A percentile compares a stretch with the other conserved stretches of the same genome.
Evolutionary conservation across 2,113 vertebrate species (phyloP).

Genomic region (Brachirus orientalis): DNA sequence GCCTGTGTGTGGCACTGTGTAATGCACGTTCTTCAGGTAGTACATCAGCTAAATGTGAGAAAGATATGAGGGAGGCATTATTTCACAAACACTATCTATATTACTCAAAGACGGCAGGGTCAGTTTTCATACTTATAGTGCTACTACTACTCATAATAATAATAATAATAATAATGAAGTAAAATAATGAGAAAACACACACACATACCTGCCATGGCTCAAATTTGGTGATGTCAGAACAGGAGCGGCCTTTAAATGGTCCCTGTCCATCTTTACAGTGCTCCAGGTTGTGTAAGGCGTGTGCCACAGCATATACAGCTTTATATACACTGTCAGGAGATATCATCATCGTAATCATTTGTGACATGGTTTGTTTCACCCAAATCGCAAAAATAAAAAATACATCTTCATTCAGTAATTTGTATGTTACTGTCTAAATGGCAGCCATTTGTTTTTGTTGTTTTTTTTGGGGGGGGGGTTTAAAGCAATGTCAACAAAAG

Average conservation of each 20-base stretch:
- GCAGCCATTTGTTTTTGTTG: no score
- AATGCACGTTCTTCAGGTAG: constrained; percentile 84
- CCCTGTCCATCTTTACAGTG: constrained; percentile 71
- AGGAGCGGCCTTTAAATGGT: constrained; percentile 73
- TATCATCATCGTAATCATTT: background rate
- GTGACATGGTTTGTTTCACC: no score
- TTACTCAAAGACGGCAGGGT: no score
- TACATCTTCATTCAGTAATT: background rate
- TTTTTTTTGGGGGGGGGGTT: no score
- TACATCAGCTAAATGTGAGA: constrained; percentile 81
- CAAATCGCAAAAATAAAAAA: no score
- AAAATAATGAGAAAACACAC: background rate
- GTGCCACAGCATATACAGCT: constrained; percentile 85
- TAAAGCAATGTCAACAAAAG: no score
- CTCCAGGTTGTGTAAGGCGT: constrained; percentile 83
- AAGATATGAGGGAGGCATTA: background rate
- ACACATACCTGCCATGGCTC: constrained; percentile 79
- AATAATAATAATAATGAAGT: no score
- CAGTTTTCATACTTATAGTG: no score
- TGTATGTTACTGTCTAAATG: background rate
- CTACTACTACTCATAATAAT: no score
- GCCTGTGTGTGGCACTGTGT: constrained; percentile 77
- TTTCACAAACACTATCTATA: no score
- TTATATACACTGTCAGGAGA: constrained; percentile 83
- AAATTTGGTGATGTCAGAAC: constrained; percentile 82